Conservation (phyloP, 2,113 vertebrate species). For the Nibea coibor region DNA sequence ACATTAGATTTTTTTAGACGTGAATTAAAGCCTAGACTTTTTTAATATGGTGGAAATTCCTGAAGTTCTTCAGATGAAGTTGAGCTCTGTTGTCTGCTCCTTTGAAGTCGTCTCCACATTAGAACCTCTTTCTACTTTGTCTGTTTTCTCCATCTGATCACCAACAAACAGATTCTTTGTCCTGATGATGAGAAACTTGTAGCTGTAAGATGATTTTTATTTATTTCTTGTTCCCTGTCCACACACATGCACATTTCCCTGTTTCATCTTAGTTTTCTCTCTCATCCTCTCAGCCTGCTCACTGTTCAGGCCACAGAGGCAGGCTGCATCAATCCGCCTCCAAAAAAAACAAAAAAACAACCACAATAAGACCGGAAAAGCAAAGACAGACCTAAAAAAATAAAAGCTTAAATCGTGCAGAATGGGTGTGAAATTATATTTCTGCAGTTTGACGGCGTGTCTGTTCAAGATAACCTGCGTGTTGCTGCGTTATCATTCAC, state of each 20-base stretch:
- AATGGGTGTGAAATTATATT: fast-evolving
- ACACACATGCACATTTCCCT: conserved; percentile 57
- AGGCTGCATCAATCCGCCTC: conserved; percentile 28
- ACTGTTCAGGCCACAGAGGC: conserved; percentile 70
- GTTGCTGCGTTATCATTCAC: not conserved
- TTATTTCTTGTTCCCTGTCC: conserved; percentile 5
- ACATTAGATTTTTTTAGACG: too few relatives aligned
- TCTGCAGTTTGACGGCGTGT: fast-evolving
- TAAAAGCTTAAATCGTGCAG: conserved; percentile 26
- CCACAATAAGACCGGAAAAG: conserved; percentile 34
- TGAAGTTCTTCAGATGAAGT: not conserved
- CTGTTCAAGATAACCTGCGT: fast-evolving
- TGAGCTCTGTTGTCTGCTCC: not conserved
- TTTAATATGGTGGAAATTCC: not conserved
- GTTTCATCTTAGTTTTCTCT: conserved; percentile 71
- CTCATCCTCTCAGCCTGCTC: conserved; percentile 73
- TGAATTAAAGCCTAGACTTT: too few relatives aligned
- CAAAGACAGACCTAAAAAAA: conserved; percentile 9
- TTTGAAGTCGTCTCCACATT: not conserved
- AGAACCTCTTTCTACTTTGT: not conserved
- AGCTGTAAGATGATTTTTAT: too few relatives aligned
- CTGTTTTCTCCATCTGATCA: not conserved
- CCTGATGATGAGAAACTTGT: not conserved
- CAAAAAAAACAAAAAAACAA: not conserved
- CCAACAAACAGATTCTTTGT: not conserved